Percentiles rank a stretch among this genome's conserved stretches.
These are phyloP conservation scores for Marmota flaviventris DNA, from an alignment of 2,113 vertebrate genomes.

Conservation along the genomic window DNA sequence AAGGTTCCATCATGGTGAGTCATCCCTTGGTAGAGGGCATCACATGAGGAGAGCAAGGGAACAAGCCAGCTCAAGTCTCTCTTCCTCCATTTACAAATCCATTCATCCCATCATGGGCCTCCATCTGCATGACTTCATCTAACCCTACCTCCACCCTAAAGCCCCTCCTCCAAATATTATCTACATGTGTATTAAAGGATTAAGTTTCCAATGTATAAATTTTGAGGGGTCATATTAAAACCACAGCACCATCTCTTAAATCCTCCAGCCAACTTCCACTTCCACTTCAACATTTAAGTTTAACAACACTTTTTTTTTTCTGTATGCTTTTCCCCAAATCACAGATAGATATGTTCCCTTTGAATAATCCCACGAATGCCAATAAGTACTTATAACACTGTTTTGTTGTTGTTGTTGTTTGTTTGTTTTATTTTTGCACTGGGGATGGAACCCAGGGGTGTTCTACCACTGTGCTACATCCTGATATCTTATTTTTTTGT, in stretches of 20 bases:
- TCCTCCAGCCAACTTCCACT: not conserved
- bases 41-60: not conserved
- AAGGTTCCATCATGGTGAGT: not conserved
- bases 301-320: not conserved
- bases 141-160: not conserved
- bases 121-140: not conserved
- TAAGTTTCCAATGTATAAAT: not conserved
- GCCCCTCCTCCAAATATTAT: not conserved
- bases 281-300: not conserved
- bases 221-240: not conserved
- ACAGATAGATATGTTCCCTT: not conserved
- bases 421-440: too few relatives aligned
- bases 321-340: not conserved
- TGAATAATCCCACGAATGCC: not conserved
- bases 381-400: not conserved
- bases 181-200: not conserved
- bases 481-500: too few relatives aligned
- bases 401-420: too few relatives aligned
- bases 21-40: not conserved
- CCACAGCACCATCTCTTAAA: not conserved
- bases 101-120: too few relatives aligned
- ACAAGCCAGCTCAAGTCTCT: not conserved
- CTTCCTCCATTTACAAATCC: not conserved
- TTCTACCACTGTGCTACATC: too few relatives aligned
- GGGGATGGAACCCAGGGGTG: too few relatives aligned